These are phyloP conservation scores for Tetraodon nigroviridis DNA, from an alignment of 2,113 vertebrate species.

Conservation along the genomic window DNA sequence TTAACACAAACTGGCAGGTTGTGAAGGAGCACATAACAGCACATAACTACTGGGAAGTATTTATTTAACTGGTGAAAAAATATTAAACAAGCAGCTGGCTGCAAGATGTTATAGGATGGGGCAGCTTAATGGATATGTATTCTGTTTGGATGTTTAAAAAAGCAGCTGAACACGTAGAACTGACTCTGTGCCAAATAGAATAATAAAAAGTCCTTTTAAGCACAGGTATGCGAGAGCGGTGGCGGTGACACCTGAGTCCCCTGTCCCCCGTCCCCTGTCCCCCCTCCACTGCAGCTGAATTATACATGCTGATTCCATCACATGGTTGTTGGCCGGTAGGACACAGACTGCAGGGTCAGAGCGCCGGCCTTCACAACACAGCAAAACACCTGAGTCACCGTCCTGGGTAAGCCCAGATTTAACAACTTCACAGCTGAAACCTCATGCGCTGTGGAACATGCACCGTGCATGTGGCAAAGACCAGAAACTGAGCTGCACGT, in stretches of 20 bases:
- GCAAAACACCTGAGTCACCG: conserved; percentile 12
- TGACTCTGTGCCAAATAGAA: too few species aligned
- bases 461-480: conserved; percentile 34
- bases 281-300: conserved; percentile 49
- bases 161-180: too few species aligned
- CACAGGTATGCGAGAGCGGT: conserved; percentile 26
- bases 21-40: too few species aligned
- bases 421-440: background rate
- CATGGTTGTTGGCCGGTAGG: conserved; percentile 41
- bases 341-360: conserved; percentile 15
- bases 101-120: background rate
- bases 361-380: conserved; percentile 4
- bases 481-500: conserved; percentile 45
- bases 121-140: too few species aligned
- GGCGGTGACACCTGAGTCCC: conserved; percentile 58
- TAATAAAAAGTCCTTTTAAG: background rate
- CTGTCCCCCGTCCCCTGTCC: too few species aligned
- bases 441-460: background rate
- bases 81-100: background rate
- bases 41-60: background rate
- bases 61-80: too few species aligned
- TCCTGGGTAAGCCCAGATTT: conserved; percentile 4
- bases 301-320: conserved; percentile 64
- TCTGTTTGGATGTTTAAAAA: too few species aligned
- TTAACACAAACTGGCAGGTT: background rate